Evolutionary conservation across 2,888 invertebrate species (phyloP).

Genomic region (Chromoteleia sp.): DNA sequence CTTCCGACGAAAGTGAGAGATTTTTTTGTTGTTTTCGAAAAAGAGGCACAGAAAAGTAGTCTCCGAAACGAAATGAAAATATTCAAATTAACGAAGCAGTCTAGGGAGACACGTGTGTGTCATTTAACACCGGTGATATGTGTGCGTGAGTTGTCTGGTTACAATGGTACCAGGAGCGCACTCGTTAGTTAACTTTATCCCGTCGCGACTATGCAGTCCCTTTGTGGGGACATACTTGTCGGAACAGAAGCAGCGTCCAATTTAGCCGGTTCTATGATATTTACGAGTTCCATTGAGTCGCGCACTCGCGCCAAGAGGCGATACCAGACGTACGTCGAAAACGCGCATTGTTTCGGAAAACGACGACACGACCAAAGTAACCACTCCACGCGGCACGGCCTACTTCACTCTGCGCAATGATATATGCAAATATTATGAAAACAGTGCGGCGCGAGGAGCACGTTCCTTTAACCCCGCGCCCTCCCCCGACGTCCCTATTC

Average conservation of each 20-base stretch:
- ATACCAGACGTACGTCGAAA: constrained; percentile 36
- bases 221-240: constrained; percentile 67
- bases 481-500: neutral
- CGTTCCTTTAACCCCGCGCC: constrained; percentile 10
- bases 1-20: too few relatives aligned
- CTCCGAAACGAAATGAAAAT: neutral
- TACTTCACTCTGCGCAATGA: constrained; percentile 48
- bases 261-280: constrained; percentile 72
- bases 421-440: constrained; percentile 57
- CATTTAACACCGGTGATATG: constrained; percentile 33
- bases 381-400: constrained; percentile 43
- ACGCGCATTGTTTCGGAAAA: constrained; percentile 59
- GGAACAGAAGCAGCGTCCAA: constrained; percentile 70
- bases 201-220: constrained; percentile 60
- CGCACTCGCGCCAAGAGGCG: constrained; percentile 56
- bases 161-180: constrained; percentile 47
- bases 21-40: too few relatives aligned
- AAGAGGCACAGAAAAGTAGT: too few relatives aligned
- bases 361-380: constrained; percentile 56
- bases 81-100: constrained; percentile 22
- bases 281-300: constrained; percentile 70
- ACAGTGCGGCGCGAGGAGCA: constrained; percentile 15
- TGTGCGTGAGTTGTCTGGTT: constrained; percentile 33
- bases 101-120: constrained; percentile 32
- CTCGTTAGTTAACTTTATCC: constrained; percentile 68